phyloP scores from a whole-genome alignment of 2,888 invertebrate genomes.

The Vesta saturnalis region DNA sequence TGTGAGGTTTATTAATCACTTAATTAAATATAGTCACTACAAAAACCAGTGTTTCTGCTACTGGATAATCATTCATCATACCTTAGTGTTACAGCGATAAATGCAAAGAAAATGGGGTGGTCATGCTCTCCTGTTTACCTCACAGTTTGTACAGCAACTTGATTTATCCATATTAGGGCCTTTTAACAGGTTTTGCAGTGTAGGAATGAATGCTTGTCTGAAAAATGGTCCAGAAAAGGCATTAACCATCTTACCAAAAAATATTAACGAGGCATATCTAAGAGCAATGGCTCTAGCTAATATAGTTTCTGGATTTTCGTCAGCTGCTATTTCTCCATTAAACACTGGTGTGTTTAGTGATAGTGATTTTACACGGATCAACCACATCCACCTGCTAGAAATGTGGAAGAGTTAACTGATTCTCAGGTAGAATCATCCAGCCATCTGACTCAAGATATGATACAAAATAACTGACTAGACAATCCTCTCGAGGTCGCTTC shows the following conservation, averaged over 20 bases:
- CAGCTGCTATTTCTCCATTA: background rate
- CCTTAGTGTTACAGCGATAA: no score
- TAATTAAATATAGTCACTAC: background rate
- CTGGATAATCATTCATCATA: conserved; percentile 7
- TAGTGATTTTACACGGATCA: background rate
- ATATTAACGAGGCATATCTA: conserved; percentile 42
- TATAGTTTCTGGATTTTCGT: background rate
- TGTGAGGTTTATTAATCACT: background rate
- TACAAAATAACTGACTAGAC: background rate
- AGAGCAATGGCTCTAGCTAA: background rate
- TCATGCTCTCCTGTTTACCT: background rate
- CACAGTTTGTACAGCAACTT: conserved; percentile 8
- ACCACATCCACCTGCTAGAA: background rate
- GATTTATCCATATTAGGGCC: conserved; percentile 10
- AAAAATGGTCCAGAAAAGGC: conserved; percentile 55
- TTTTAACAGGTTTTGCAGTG: conserved; percentile 6
- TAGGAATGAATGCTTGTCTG: conserved; percentile 51
- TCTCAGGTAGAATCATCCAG: background rate
- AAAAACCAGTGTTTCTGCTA: conserved; percentile 10
- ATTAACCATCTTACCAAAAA: conserved; percentile 57
- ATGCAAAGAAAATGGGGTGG: no score
- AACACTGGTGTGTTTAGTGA: background rate
- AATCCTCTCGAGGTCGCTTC: background rate
- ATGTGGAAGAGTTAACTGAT: background rate
- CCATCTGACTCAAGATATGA: background rate